These are phyloP conservation scores for Hexactinellida sp. DNA, from an alignment of 37 sponge, comb jelly and placozoan species.

Conservation along the genomic window DNA sequence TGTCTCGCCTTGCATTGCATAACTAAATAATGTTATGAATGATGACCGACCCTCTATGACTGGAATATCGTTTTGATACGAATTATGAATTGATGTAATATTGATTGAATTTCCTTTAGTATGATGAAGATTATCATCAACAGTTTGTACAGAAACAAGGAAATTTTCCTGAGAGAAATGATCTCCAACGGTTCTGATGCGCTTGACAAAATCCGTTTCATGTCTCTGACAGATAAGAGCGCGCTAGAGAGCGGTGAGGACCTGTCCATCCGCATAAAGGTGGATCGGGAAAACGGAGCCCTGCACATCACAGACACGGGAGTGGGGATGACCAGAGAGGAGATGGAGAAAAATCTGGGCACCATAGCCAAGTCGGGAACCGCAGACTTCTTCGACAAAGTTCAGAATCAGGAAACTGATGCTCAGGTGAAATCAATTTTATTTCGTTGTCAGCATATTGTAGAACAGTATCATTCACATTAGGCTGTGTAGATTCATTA, in stretches of 20 bases:
- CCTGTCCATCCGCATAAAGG: constrained; percentile 84
- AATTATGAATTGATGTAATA: not conserved
- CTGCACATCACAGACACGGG: constrained; percentile 97
- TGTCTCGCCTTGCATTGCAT: no score
- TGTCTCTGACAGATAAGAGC: constrained; percentile 82
- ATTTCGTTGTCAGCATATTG: no score
- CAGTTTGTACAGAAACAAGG: constrained; percentile 96
- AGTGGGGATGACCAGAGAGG: constrained; percentile 87
- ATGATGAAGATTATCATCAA: constrained; percentile 99
- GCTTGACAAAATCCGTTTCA: constrained; percentile 93
- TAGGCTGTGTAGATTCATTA: no score
- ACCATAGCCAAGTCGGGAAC: constrained; percentile 99
- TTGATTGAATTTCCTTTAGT: no score
- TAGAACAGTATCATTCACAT: no score
- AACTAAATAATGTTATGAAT: not conserved
- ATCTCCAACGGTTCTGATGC: constrained; percentile 98
- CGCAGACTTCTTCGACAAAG: constrained; percentile 80
- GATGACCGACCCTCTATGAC: not conserved
- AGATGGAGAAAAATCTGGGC: constrained; percentile 78
- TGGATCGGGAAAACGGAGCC: constrained; percentile 61
- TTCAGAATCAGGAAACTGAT: constrained; percentile 29
- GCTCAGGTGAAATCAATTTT: not conserved
- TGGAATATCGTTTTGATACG: not conserved
- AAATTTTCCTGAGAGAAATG: constrained; percentile 92
- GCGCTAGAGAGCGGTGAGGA: constrained; percentile 66